Evolutionary conservation across 2,113 vertebrate genomes (phyloP).

Genomic region (Tychaedon coryphoeus): DNA sequence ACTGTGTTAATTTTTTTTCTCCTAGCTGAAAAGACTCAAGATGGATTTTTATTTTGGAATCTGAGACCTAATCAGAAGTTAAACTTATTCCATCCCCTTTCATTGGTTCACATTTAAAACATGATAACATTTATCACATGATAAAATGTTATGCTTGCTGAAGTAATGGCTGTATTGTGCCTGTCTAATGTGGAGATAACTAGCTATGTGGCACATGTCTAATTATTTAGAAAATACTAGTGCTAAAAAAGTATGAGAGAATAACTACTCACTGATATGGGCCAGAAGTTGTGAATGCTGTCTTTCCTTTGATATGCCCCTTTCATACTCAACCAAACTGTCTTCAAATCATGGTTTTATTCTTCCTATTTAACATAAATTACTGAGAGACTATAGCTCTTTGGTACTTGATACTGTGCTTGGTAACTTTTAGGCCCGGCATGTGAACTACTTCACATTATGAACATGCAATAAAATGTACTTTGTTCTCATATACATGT

Average conservation of each 20-base stretch:
- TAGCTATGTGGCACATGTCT: neutral
- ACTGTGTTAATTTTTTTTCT: neutral
- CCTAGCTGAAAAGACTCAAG: neutral
- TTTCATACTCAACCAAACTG: neutral
- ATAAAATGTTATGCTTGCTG: neutral
- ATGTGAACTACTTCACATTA: neutral
- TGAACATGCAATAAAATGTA: neutral
- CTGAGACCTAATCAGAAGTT: neutral
- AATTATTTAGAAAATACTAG: neutral
- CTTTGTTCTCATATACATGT: neutral
- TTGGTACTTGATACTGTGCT: neutral
- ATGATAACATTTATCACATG: too few relatives aligned
- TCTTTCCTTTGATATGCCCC: neutral
- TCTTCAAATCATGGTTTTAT: neutral
- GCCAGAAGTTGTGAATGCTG: neutral
- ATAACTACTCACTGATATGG: neutral
- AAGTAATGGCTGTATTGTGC: neutral
- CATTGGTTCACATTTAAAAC: neutral
- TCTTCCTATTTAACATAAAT: neutral
- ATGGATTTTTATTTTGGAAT: neutral
- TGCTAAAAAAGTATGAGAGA: neutral
- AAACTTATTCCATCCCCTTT: neutral
- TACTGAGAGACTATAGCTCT: neutral
- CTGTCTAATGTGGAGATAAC: neutral
- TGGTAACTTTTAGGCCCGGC: neutral